Base-by-base conservation (phyloP, 2,888 invertebrate species). In the Lamellibrachia columna region DNA sequence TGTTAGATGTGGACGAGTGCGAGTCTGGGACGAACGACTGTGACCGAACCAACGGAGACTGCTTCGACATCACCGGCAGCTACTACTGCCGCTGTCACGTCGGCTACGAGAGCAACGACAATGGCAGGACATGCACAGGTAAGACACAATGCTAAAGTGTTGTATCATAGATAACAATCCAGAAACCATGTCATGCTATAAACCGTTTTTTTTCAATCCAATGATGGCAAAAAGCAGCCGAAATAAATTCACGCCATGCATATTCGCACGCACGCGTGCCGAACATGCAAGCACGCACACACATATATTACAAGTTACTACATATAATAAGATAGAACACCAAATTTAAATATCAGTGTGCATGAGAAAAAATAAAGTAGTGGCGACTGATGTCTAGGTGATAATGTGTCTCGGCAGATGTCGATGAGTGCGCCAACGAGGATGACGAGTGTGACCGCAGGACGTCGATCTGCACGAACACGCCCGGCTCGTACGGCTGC, bases 1-100 rank as follows among this genome's bases (percentile, higher is more conserved):
- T 40, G 40, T 40, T 60, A 92, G 92, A 92, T 40, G 52, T 92
- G 9, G 91, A 92, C 91, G 92, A 92, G 52, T 92, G 92, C 53
- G 91, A 28, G 52, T 52, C n/a, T n/a, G 91, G 91, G 9, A 40
- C 75, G 11, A 28, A 91, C 75, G 52, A 55, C 52, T 92, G 92
- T 52, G 91, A 91, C 52, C n/a, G 52, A 11, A 7, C 7, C 52
- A 40, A 55, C 53, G 90, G 58, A 90, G 53, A 53, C 28, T 92
- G 92, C 60, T n/a, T 58, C 15, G 90, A 92, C 91, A 58, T 58
- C 22, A 60, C n/a, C 8, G 92, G 92, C 28, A 91, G 91, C 52
- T 92, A 92, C 60, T 40, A 28, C 15, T 92, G 92, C 52, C 40
- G n/a, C 15, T 93, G 93, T 92, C 55, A 93, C 28, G 58, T 40